Base-by-base conservation (phyloP, 2,888 invertebrate genomes). In the Athalia circularis region DNA sequence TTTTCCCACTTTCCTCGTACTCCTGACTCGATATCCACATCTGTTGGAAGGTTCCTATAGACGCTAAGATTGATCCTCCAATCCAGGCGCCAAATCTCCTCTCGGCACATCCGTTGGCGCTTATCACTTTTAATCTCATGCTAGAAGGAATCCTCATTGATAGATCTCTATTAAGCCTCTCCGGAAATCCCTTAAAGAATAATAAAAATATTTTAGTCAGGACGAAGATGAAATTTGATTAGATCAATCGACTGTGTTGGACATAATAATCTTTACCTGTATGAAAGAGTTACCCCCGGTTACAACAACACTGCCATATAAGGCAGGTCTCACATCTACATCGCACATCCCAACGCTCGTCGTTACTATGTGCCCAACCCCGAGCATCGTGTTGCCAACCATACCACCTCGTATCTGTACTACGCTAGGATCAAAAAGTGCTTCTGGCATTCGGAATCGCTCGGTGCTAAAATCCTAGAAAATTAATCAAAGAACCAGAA, bases 11-110 rank as follows among this genome's bases (percentile, higher is more conserved):
- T 89, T 99, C 99, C 87, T 99, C 99, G 90, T 99, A 99, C 90
- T 99, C 99, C 90, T 99, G 98, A 85, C 98, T 98, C 0, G 98
- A 98, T 85, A 99, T 98, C 99, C 99, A 99, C 98, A 99, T 98
- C 91, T 99, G 99, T 88, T 99, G 99, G 92, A 99, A 99, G 29
- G 99, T 98, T 6, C 99, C 99, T 87, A 99, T 95, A 0, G 99
- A 99, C 0, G 99, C 99, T 68, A 99, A 92, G 86, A 99, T 99
- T 0, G 99, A 99, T 3, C 99, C 99, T 52, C 97, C 99, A 81
- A 99, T 99, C 99, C 99, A 99, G 0, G 99, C 96, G 5, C 99
- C 99, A 91, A 98, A 99, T 78, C 98, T 92, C 67, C 99, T 91
- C 91, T 99, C 99, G 0, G 95, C 94, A 65, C 95, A 95, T 65